phyloP scores from a whole-genome alignment of 2,888 invertebrate species.

The Drosophila mercatorum region DNA sequence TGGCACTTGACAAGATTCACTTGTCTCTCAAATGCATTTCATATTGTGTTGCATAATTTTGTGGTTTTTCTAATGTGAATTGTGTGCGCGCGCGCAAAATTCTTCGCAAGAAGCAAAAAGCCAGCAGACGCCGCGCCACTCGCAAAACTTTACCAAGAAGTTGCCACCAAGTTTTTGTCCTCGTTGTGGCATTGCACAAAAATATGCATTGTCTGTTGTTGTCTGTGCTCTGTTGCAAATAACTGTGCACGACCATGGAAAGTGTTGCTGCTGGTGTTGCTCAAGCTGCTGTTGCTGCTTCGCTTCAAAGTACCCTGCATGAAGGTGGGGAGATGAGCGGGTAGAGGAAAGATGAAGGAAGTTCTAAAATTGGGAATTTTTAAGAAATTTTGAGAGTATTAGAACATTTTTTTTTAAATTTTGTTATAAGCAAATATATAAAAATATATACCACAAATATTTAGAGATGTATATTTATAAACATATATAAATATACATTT shows the following conservation, averaged over 20 bases:
- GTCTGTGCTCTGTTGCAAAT: conserved; percentile 55
- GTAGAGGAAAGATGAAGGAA: not conserved
- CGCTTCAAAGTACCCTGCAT: not conserved
- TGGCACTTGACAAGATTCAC: conserved; percentile 79
- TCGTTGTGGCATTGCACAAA: conserved; percentile 36
- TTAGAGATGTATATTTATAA: not conserved
- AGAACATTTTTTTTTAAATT: too few relatives aligned
- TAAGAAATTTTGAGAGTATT: too few relatives aligned
- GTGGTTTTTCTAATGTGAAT: conserved; percentile 75
- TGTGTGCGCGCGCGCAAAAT: conserved; percentile 49
- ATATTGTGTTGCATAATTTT: conserved; percentile 80
- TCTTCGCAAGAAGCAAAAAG: conserved; percentile 18
- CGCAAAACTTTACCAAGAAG: conserved; percentile 65
- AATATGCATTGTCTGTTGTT: conserved; percentile 53
- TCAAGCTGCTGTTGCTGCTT: conserved; percentile 50
- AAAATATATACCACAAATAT: too few relatives aligned
- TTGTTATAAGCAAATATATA: too few relatives aligned
- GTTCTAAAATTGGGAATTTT: too few relatives aligned
- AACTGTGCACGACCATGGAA: conserved; percentile 54
- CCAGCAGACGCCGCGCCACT: conserved; percentile 36
- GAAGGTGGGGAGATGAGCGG: not conserved
- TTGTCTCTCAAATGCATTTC: conserved; percentile 80
- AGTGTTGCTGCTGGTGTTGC: conserved; percentile 54
- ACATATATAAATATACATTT: too few relatives aligned
- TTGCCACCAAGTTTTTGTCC: conserved; percentile 44